A percentile compares a stretch with the other conserved stretches of the same genome.
Conservation (phyloP, 2,888 invertebrate genomes). For the Auanema freiburgensis region DNA sequence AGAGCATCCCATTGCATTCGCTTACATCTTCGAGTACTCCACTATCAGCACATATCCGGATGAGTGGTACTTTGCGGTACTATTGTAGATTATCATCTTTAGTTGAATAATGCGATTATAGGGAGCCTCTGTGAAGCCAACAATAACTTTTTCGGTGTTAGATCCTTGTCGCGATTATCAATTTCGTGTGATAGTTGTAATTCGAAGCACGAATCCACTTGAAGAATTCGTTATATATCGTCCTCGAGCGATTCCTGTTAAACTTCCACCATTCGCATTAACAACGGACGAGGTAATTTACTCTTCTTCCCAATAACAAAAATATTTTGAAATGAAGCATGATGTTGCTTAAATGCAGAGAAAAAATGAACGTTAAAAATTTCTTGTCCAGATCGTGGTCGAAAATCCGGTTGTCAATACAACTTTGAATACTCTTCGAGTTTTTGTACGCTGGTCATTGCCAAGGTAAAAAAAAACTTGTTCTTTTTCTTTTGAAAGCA, state of each 20-base stretch:
- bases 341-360: too few species aligned
- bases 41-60: slow-evolving; percentile 49
- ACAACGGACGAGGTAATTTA: slow-evolving; percentile 38
- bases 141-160: slow-evolving; percentile 53
- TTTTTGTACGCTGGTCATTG: slow-evolving; percentile 35
- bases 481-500: not conserved
- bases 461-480: slow-evolving; percentile 18
- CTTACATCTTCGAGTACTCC: slow-evolving; percentile 61
- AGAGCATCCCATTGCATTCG: slow-evolving; percentile 52
- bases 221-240: slow-evolving; percentile 46
- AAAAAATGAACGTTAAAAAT: not conserved
- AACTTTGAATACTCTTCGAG: slow-evolving; percentile 11
- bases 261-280: slow-evolving; percentile 51
- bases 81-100: slow-evolving; percentile 13
- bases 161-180: slow-evolving; percentile 62
- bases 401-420: slow-evolving; percentile 17
- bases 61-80: slow-evolving; percentile 60
- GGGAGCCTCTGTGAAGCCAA: slow-evolving; percentile 56
- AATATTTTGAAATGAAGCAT: slow-evolving; percentile 9
- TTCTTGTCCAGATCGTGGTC: slow-evolving; percentile 14
- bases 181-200: slow-evolving; percentile 50
- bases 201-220: slow-evolving; percentile 46
- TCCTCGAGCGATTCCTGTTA: slow-evolving; percentile 49
- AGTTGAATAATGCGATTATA: slow-evolving; percentile 18
- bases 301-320: not conserved